phyloP scores from a whole-genome alignment of 2,888 invertebrate genomes.

The Epistrophe grossulariae region DNA sequence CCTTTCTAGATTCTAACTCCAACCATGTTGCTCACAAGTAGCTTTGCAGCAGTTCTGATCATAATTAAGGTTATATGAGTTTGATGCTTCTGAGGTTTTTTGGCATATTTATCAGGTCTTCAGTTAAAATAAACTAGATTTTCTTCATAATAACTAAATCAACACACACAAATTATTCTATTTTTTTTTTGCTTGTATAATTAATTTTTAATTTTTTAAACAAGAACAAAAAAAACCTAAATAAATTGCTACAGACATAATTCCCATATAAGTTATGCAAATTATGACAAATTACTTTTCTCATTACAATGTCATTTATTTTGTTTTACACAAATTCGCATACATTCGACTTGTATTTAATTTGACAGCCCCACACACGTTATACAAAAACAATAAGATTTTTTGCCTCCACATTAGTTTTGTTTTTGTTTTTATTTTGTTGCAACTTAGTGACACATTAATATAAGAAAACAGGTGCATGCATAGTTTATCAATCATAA shows the following conservation, averaged over 20 bases:
- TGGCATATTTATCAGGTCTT: too few relatives aligned
- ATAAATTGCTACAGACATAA: background rate
- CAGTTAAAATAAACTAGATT: too few relatives aligned
- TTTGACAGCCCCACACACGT: constrained; percentile 32
- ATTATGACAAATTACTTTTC: constrained; percentile 58
- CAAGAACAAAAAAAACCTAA: background rate
- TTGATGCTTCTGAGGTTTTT: too few relatives aligned
- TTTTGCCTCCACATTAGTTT: background rate
- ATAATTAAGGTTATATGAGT: too few relatives aligned
- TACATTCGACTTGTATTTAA: constrained; percentile 25
- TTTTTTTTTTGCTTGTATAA: background rate
- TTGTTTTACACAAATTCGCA: constrained; percentile 45
- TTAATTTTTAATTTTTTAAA: background rate
- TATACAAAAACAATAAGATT: background rate
- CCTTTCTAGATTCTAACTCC: too few relatives aligned
- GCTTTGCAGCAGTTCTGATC: too few relatives aligned
- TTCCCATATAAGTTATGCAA: background rate
- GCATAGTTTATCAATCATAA: constrained; percentile 56
- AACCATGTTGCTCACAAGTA: too few relatives aligned
- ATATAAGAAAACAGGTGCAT: constrained; percentile 58
- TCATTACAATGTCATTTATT: constrained; percentile 21
- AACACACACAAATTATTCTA: too few relatives aligned
- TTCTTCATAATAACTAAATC: too few relatives aligned
- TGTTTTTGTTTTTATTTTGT: background rate
- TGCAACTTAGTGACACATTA: constrained; percentile 53